Evolutionary conservation across 1,140 invertebrate genomes (phyloP).

Genomic region (Heliconius hermathena): DNA sequence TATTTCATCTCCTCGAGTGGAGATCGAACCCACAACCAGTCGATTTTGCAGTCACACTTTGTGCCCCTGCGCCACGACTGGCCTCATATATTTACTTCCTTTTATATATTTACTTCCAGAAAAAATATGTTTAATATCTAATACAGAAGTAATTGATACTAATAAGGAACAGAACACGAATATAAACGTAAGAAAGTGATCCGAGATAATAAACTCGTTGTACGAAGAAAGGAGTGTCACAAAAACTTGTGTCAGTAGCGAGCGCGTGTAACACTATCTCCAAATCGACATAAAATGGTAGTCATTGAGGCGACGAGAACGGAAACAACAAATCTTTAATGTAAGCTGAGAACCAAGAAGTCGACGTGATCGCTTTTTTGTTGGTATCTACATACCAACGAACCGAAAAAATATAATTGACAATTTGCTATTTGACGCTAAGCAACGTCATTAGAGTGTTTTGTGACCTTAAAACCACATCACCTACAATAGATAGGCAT

Average conservation of each 20-base stretch:
- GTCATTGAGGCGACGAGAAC: slow-evolving; percentile 75
- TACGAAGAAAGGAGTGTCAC: slow-evolving; percentile 71
- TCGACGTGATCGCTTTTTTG: slow-evolving; percentile 62
- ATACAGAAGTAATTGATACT: slow-evolving; percentile 12
- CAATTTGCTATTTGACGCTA: slow-evolving; percentile 60
- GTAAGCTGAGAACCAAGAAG: slow-evolving; percentile 64
- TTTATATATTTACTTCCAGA: neutral
- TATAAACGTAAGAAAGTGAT: slow-evolving; percentile 61
- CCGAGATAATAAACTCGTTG: slow-evolving; percentile 75
- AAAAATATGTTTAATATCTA: slow-evolving; percentile 2
- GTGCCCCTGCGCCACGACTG: no score
- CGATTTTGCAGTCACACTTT: no score
- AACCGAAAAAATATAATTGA: slow-evolving; percentile 50
- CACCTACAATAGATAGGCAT: slow-evolving; percentile 23
- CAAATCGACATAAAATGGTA: slow-evolving; percentile 79
- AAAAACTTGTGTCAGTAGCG: slow-evolving; percentile 78
- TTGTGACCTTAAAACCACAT: slow-evolving; percentile 62
- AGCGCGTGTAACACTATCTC: slow-evolving; percentile 78
- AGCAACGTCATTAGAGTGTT: slow-evolving; percentile 45
- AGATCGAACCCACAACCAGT: no score
- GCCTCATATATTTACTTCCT: no score
- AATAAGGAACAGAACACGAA: slow-evolving; percentile 57
- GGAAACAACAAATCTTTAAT: slow-evolving; percentile 75
- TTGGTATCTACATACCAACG: slow-evolving; percentile 44
- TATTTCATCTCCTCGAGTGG: no score